Conservation (phyloP, 2,888 invertebrate genomes). For the Ophion ellenae region DNA sequence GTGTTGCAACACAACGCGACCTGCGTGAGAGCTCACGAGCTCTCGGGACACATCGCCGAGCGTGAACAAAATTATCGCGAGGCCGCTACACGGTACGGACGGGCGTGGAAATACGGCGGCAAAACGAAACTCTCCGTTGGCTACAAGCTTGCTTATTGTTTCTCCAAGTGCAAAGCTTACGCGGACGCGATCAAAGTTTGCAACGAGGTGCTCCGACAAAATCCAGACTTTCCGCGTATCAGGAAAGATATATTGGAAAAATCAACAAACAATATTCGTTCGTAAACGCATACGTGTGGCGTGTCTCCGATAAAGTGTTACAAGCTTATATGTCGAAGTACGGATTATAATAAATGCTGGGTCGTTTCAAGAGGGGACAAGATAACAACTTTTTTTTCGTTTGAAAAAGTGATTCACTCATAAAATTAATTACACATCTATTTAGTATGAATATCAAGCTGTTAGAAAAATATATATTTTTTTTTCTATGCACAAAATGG, state of each 20-base stretch:
- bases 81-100: slow-evolving; percentile 92
- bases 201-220: slow-evolving; percentile 91
- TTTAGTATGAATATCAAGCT: too few relatives aligned
- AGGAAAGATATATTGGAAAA: slow-evolving; percentile 97
- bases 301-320: background rate
- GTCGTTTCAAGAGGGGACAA: background rate
- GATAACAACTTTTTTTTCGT: too few relatives aligned
- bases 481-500: too few relatives aligned
- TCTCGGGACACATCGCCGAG: slow-evolving; percentile 93
- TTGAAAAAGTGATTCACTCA: too few relatives aligned
- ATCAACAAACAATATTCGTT: slow-evolving; percentile 90
- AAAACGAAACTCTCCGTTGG: slow-evolving; percentile 93
- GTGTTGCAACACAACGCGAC: slow-evolving; percentile 93
- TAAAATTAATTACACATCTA: too few relatives aligned
- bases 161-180: slow-evolving; percentile 94
- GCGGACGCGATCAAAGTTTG: slow-evolving; percentile 97
- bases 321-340: background rate
- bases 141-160: slow-evolving; percentile 96
- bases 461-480: too few relatives aligned
- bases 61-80: slow-evolving; percentile 96
- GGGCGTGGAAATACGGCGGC: slow-evolving; percentile 94
- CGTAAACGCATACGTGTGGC: slow-evolving; percentile 81
- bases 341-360: background rate
- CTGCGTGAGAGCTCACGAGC: slow-evolving; percentile 95
- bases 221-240: slow-evolving; percentile 95